phyloP scores from a whole-genome alignment of 2,113 vertebrate species.

The Ageneiosus marmoratus region DNA sequence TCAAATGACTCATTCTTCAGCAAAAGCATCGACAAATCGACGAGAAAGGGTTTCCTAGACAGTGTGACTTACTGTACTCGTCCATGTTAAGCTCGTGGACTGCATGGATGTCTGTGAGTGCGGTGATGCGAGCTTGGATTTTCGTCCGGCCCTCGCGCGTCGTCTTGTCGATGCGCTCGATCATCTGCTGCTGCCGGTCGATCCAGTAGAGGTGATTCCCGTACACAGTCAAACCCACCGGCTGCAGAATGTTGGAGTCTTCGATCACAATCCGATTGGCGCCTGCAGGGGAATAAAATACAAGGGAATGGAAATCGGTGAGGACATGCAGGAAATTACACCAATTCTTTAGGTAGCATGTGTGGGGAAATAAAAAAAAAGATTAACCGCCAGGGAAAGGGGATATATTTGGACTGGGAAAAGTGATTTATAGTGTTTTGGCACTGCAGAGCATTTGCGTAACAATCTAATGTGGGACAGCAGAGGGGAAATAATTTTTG shows the following conservation, averaged over 20 bases:
- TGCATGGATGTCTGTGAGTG: conserved; percentile 94
- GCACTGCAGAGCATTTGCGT: conserved; percentile 18
- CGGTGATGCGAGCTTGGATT: conserved; percentile 92
- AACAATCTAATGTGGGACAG: conserved; percentile 37
- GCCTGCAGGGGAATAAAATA: conserved; percentile 66
- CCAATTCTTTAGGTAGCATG: background rate
- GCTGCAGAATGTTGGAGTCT: conserved; percentile 96
- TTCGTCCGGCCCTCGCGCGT: conserved; percentile 90
- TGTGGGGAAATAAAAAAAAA: background rate
- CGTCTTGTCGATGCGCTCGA: conserved; percentile 93
- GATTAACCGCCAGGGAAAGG: background rate
- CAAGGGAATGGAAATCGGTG: background rate
- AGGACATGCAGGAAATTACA: background rate
- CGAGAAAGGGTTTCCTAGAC: too few species aligned
- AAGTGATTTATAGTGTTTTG: conserved; percentile 26
- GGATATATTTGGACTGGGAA: conserved; percentile 13
- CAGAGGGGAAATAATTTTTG: conserved; percentile 40
- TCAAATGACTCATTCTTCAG: background rate
- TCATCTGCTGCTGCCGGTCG: conserved; percentile 98
- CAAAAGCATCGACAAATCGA: too few species aligned
- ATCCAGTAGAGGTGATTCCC: conserved; percentile 97
- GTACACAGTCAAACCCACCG: conserved; percentile 92
- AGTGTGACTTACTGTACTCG: conserved; percentile 86
- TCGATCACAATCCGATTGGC: conserved; percentile 92
- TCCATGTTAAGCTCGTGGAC: conserved; percentile 87